A percentile compares a stretch with the other conserved stretches of the same genome.
Conservation (phyloP, 2,888 invertebrate genomes). For the Sipha maydis region DNA sequence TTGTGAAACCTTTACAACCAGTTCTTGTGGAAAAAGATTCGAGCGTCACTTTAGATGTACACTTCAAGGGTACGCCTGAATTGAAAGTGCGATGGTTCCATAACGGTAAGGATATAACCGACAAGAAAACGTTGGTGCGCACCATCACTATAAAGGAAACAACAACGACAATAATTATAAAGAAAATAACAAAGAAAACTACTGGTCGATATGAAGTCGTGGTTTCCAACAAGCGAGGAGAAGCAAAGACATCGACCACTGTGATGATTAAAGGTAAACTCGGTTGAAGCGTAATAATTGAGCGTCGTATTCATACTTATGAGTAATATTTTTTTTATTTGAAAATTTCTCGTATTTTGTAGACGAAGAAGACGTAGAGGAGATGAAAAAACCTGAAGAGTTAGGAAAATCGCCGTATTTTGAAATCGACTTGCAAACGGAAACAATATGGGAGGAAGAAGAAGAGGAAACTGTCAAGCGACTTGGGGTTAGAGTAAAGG, state of each 20-base stretch:
- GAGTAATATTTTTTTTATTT: too few species aligned
- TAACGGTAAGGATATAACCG: constrained; percentile 80
- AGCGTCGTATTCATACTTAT: not conserved
- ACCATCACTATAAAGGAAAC: constrained; percentile 74
- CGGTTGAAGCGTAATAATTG: not conserved
- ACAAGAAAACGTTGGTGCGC: constrained; percentile 21
- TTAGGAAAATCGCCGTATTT: constrained; percentile 33
- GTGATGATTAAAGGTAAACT: constrained; percentile 75
- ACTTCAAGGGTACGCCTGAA: constrained; percentile 77
- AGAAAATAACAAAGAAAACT: constrained; percentile 78
- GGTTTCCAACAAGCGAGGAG: constrained; percentile 80
- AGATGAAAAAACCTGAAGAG: not conserved
- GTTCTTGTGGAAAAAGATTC: constrained; percentile 77
- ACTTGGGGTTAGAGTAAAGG: constrained; percentile 70
- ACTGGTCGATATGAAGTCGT: constrained; percentile 89
- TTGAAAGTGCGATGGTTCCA: constrained; percentile 86
- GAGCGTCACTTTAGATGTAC: constrained; percentile 76
- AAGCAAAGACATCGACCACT: constrained; percentile 83
- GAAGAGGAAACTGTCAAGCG: constrained; percentile 23
- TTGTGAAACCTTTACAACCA: constrained; percentile 82
- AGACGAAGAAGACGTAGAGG: constrained; percentile 14
- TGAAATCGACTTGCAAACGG: constrained; percentile 39
- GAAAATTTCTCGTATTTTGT: not conserved
- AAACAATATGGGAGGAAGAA: constrained; percentile 53
- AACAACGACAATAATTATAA: constrained; percentile 75